Percentiles rank a stretch among this genome's conserved stretches.
phyloP scores from a whole-genome alignment of 2,888 invertebrate genomes.

The Dasysyrphus albostriatus region DNA sequence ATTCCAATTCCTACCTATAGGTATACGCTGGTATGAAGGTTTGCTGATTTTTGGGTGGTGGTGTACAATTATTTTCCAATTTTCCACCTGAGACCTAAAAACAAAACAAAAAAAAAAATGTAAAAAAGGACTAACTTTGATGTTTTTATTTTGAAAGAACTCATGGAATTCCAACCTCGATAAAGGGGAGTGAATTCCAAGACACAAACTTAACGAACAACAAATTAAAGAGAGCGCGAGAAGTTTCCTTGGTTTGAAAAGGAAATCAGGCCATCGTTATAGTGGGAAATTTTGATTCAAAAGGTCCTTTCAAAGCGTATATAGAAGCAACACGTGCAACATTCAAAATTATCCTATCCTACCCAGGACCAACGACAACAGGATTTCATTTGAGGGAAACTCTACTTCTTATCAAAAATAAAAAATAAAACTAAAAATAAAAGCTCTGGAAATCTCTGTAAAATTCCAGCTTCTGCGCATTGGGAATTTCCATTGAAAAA shows the following conservation, averaged over 20 bases:
- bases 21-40: not conserved
- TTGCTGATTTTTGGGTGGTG: not conserved
- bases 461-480: constrained; percentile 20
- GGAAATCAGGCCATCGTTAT: constrained; percentile 41
- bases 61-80: constrained; percentile 68
- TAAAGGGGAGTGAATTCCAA: not conserved
- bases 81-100: constrained; percentile 65
- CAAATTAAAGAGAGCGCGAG: not conserved
- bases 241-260: not conserved
- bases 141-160: constrained; percentile 8
- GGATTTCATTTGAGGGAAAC: constrained; percentile 9
- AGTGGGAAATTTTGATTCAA: constrained; percentile 42
- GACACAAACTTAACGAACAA: not conserved
- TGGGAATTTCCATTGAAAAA: not conserved
- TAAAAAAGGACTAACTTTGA: constrained; percentile 5
- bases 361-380: constrained; percentile 12
- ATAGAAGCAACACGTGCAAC: constrained; percentile 74
- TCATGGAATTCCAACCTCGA: not conserved
- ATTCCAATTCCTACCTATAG: not conserved
- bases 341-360: constrained; percentile 7
- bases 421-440: not conserved
- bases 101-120: constrained; percentile 14
- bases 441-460: constrained; percentile 40
- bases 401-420: not conserved
- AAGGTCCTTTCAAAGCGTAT: constrained; percentile 34